These are phyloP conservation scores for Candidula unifasciata DNA, from an alignment of 2,888 invertebrate genomes.

Conservation along the genomic window DNA sequence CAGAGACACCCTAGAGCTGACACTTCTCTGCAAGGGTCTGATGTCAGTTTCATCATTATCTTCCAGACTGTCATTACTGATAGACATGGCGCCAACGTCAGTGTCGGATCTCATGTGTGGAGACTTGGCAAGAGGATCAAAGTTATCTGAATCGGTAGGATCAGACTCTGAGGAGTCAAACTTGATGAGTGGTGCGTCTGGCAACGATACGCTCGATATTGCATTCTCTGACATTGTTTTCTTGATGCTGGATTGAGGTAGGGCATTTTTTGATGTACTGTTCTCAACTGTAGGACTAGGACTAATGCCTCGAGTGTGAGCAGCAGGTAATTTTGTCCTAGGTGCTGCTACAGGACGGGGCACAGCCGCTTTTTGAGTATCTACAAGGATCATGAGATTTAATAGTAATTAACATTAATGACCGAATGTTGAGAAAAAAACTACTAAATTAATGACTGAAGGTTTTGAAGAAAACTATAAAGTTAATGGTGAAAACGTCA, in stretches of 20 bases:
- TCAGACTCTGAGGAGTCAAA: constrained; percentile 56
- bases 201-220: neutral
- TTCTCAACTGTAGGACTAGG: constrained; percentile 1
- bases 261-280: neutral
- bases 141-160: constrained; percentile 47
- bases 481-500: too few relatives aligned
- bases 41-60: neutral
- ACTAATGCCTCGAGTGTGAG: neutral
- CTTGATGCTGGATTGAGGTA: neutral
- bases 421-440: too few relatives aligned
- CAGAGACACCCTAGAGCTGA: constrained; percentile 49
- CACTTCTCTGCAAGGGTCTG: constrained; percentile 30
- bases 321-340: neutral
- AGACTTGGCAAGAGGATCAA: constrained; percentile 50
- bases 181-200: constrained; percentile 50
- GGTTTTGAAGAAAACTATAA: too few relatives aligned
- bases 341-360: constrained; percentile 38
- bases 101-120: neutral
- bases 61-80: neutral
- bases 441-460: too few relatives aligned
- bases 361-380: neutral
- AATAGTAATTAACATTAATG: too few relatives aligned
- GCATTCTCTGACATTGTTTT: neutral
- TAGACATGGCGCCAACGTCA: neutral
- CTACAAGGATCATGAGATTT: neutral